These are phyloP conservation scores for Pseudococcus viburni DNA, from an alignment of 2,888 invertebrate genomes.

Conservation along the genomic window DNA sequence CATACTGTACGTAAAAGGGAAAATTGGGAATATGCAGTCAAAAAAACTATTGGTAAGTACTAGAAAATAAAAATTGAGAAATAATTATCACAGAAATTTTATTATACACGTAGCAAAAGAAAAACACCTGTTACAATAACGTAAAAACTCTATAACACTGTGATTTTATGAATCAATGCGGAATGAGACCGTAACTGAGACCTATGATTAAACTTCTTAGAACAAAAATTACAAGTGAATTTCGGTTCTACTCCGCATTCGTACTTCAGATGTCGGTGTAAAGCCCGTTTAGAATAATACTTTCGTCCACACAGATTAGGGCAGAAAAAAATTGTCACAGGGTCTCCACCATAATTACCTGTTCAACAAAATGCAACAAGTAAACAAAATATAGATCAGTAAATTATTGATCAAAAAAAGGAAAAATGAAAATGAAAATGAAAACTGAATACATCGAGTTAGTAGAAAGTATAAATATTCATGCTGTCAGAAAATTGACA, in stretches of 20 bases:
- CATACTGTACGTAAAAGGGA: no score
- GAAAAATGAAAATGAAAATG: neutral
- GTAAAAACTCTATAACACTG: neutral
- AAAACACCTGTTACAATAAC: neutral
- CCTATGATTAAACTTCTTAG: slow-evolving; percentile 60
- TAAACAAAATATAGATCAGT: neutral
- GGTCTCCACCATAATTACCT: neutral
- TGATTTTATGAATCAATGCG: slow-evolving; percentile 22
- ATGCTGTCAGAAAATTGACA: neutral
- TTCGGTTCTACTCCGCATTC: slow-evolving; percentile 71
- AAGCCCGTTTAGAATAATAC: slow-evolving; percentile 71
- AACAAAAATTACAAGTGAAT: slow-evolving; percentile 70
- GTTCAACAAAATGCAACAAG: neutral
- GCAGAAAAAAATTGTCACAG: neutral
- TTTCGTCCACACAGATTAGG: slow-evolving; percentile 70
- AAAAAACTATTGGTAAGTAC: neutral
- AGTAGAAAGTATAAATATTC: neutral
- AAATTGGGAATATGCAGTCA: neutral
- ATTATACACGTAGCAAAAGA: neutral
- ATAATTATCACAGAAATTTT: neutral
- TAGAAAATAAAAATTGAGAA: neutral
- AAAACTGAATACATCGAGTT: neutral
- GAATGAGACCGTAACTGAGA: slow-evolving; percentile 56
- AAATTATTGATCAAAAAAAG: neutral
- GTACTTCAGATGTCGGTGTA: slow-evolving; percentile 70